Base-by-base conservation (phyloP, 2,888 invertebrate species). In the Drosophila antonietae region DNA sequence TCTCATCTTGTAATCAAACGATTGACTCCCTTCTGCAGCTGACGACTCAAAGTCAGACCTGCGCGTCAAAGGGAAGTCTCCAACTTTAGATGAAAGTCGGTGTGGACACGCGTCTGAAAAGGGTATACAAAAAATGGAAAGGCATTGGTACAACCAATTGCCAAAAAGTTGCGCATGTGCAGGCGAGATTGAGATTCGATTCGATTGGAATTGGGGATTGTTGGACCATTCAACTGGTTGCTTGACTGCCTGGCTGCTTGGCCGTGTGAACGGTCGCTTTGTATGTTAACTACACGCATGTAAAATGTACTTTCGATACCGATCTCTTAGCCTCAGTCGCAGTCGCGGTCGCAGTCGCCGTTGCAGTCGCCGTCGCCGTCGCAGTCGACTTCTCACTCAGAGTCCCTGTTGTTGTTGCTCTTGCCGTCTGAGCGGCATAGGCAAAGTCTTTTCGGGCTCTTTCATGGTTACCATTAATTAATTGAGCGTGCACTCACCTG, bases 221-320 rank as follows among this genome's bases (percentile, higher is more conserved):
- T 76, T 76, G 72, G 67, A 63, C 59, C 73, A 76, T 72, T 77
- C 78, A 65, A 82, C 84, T 87, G 81, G 75, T 67, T 64, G 61
- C 51, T 47, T 23, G 44, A 33, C 47, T 58, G 61, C 20, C 44
- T n/a, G 8, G 3, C 41, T 41, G 41, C 43, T 35, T 61, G 75
- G 87, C 87, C 84, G 89, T 84, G 89, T 84, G 88, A 84, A 84
- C 82, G 88, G 70, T 71, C 84, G 79, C 80, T 86, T 88, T 86
- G 76, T 89, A 84, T 87, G 89, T 84, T 84, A 84, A 89, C 88
- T 84, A 89, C 87, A 84, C 84, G 84, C 84, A 84, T 84, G 88
- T 84, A 81, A 89, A 84, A 86, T 83, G 89, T 84, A 89, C 81
- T 89, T 89, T 84, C 84, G 84, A 84, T 84, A 83, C 69, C 80